Evolutionary conservation across 2,113 vertebrate genomes (phyloP).

Genomic region (Chaetops frenatus): DNA sequence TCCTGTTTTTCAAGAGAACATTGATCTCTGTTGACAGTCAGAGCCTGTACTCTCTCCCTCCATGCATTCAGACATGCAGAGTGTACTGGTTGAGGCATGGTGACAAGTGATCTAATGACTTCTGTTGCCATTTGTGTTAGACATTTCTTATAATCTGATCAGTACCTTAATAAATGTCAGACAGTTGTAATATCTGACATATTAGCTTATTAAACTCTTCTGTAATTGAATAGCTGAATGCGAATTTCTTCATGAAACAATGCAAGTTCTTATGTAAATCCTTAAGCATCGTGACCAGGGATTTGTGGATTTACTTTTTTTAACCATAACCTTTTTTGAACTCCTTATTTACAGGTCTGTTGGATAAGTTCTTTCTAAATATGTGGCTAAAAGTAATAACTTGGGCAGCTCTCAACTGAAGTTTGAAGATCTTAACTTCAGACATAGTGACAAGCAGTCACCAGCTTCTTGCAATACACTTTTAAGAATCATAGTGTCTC

Average conservation of each 20-base stretch:
- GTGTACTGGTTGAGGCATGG: background rate
- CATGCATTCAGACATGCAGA: background rate
- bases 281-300: background rate
- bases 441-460: background rate
- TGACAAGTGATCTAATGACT: background rate
- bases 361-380: background rate
- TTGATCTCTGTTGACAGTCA: background rate
- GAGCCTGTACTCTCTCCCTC: background rate
- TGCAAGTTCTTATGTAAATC: background rate
- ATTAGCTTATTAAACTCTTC: background rate
- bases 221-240: background rate
- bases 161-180: background rate
- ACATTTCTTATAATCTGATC: background rate
- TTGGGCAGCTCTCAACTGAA: background rate
- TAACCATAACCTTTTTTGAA: background rate
- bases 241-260: background rate
- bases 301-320: conserved; percentile 52
- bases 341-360: background rate
- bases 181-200: background rate
- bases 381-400: background rate
- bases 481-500: background rate
- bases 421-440: background rate
- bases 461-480: background rate
- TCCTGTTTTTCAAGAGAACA: background rate
- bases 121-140: background rate